A percentile compares a stretch with the other conserved stretches of the same genome.
Conservation (phyloP, 92 coral and sea anemone genomes). For the Porites divaricata region DNA sequence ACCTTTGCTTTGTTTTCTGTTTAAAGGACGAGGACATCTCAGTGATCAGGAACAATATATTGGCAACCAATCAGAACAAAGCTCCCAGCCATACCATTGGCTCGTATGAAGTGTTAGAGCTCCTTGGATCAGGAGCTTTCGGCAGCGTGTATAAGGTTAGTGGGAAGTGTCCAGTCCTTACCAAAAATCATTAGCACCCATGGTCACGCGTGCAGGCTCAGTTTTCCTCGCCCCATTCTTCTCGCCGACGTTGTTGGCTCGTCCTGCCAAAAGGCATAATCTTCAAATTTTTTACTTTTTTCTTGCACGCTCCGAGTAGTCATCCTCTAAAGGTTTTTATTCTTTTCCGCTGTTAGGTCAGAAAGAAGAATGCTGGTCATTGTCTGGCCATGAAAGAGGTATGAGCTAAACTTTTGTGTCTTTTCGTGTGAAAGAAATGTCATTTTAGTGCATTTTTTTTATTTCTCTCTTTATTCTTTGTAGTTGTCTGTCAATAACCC, state of each 20-base stretch:
- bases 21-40: constrained; percentile 88
- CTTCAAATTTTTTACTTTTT: no score
- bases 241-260: no score
- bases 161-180: not conserved
- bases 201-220: not conserved
- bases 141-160: constrained; percentile 98
- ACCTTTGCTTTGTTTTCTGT: not conserved
- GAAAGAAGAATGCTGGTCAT: constrained; percentile 94
- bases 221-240: no score
- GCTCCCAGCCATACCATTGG: constrained; percentile 91
- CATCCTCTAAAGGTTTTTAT: not conserved
- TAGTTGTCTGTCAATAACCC: constrained; percentile 89
- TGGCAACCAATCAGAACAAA: constrained; percentile 88
- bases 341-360: constrained; percentile 54
- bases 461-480: not conserved
- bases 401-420: not conserved
- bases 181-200: not conserved
- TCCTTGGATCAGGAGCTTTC: constrained; percentile 97
- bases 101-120: constrained; percentile 88
- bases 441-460: not conserved
- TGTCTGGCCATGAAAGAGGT: constrained; percentile 98
- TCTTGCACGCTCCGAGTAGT: no score
- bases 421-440: not conserved
- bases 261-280: no score
- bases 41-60: constrained; percentile 81